These are phyloP conservation scores for Neoniphon sammara DNA, from an alignment of 2,797 vertebrate genomes.

Conservation along the genomic window DNA sequence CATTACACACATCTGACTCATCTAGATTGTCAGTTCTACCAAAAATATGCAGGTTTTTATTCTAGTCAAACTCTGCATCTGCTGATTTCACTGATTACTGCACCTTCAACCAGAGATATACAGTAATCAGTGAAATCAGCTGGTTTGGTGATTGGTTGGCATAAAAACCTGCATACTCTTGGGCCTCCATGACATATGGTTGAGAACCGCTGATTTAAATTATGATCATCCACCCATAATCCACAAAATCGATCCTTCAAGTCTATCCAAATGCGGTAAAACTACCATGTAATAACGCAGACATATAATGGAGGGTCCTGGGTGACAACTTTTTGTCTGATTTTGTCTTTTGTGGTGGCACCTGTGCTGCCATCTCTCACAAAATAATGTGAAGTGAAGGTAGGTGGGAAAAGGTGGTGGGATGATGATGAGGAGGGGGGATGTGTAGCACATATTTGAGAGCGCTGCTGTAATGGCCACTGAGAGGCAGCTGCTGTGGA, in stretches of 20 bases:
- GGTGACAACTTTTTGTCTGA: slow-evolving; percentile 2
- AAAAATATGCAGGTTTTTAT: too few relatives aligned
- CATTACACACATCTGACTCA: too few relatives aligned
- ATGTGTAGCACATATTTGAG: slow-evolving; percentile 36
- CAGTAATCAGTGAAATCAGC: too few relatives aligned
- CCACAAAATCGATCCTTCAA: not conserved
- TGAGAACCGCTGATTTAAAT: not conserved
- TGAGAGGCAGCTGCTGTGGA: slow-evolving; percentile 62
- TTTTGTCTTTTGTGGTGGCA: slow-evolving; percentile 2
- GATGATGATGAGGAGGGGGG: slow-evolving; percentile 43
- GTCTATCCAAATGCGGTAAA: not conserved
- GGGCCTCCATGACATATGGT: too few relatives aligned
- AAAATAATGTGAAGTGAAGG: slow-evolving; percentile 1
- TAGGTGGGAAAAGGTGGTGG: slow-evolving; percentile 15
- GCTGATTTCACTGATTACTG: too few relatives aligned
- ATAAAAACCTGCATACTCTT: too few relatives aligned
- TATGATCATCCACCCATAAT: slow-evolving; percentile 1
- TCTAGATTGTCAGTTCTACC: too few relatives aligned
- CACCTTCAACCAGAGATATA: too few relatives aligned
- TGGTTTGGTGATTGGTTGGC: too few relatives aligned
- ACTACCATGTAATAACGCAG: not conserved
- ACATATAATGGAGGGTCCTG: not conserved
- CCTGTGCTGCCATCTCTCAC: slow-evolving; percentile 8
- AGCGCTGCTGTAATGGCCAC: slow-evolving; percentile 40
- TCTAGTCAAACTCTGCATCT: too few relatives aligned